These are phyloP conservation scores for Sebastes kiyomatsui DNA, from an alignment of 2,797 vertebrate species.

Conservation along the genomic window DNA sequence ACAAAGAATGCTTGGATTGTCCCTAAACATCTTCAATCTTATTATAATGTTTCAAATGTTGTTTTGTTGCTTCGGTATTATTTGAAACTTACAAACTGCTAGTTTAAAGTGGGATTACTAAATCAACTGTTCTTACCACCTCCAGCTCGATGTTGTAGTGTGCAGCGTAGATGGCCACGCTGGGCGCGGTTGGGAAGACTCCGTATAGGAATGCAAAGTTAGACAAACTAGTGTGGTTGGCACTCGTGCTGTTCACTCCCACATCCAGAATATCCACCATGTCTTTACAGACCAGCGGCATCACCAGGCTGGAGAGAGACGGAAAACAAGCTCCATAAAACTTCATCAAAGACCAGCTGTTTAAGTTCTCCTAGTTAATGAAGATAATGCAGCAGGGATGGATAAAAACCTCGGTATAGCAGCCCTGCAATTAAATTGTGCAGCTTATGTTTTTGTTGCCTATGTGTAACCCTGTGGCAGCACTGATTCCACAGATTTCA, in stretches of 20 bases:
- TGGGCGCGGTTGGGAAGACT: slow-evolving; percentile 95
- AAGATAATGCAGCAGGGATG: background rate
- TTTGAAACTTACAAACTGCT: background rate
- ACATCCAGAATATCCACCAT: slow-evolving; percentile 94
- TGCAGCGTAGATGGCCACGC: slow-evolving; percentile 94
- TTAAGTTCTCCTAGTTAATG: background rate
- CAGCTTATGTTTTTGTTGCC: background rate
- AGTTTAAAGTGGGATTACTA: background rate
- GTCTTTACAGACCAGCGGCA: slow-evolving; percentile 96
- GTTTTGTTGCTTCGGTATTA: background rate
- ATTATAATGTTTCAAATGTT: background rate
- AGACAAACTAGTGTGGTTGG: slow-evolving; percentile 94
- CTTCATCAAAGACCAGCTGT: background rate
- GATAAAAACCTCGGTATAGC: background rate
- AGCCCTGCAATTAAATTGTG: background rate
- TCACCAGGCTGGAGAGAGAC: slow-evolving; percentile 84
- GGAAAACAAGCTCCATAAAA: background rate
- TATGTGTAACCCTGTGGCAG: background rate
- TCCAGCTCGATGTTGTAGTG: slow-evolving; percentile 98
- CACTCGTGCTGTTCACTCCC: slow-evolving; percentile 75
- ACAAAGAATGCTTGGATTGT: background rate
- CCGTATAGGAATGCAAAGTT: slow-evolving; percentile 98
- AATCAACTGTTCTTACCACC: slow-evolving; percentile 88
- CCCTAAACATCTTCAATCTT: background rate
- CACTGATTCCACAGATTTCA: too few species aligned